Evolutionary conservation across 2,113 vertebrate genomes (phyloP).

Genomic region (Furnarius figulus): DNA sequence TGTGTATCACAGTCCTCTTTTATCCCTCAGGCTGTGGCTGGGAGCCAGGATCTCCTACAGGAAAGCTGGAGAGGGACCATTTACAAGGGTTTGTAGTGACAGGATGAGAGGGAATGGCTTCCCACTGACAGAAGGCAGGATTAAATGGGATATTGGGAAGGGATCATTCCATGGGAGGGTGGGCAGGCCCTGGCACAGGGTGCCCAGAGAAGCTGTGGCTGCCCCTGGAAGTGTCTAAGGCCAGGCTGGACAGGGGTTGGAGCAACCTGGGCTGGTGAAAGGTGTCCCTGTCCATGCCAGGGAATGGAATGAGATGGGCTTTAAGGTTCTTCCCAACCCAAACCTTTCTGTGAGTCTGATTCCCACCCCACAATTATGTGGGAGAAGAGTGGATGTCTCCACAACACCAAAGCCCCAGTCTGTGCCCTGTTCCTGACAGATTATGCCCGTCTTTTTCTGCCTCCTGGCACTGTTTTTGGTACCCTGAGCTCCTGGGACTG

Average conservation of each 20-base stretch:
- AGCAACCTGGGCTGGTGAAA: background rate
- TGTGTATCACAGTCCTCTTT: fast-evolving
- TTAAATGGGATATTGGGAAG: background rate
- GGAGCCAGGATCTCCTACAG: background rate
- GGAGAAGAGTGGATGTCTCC: too few species aligned
- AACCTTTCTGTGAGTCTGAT: background rate
- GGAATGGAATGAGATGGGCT: background rate
- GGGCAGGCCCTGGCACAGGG: background rate
- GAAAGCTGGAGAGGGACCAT: background rate
- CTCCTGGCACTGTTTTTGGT: background rate
- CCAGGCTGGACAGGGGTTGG: fast-evolving
- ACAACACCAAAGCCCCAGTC: fast-evolving
- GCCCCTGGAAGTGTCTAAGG: background rate
- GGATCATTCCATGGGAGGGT: background rate
- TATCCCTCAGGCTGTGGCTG: background rate
- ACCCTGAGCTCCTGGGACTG: too few species aligned
- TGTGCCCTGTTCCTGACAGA: fast-evolving
- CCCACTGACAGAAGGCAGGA: background rate
- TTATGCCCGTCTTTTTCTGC: fast-evolving
- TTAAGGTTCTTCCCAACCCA: background rate
- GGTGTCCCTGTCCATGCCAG: background rate
- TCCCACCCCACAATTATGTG: background rate
- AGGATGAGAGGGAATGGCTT: background rate
- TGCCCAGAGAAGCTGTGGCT: background rate
- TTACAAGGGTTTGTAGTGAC: background rate